phyloP scores from a whole-genome alignment of 2,113 vertebrate genomes.

The Gnathonemus longibarbis region DNA sequence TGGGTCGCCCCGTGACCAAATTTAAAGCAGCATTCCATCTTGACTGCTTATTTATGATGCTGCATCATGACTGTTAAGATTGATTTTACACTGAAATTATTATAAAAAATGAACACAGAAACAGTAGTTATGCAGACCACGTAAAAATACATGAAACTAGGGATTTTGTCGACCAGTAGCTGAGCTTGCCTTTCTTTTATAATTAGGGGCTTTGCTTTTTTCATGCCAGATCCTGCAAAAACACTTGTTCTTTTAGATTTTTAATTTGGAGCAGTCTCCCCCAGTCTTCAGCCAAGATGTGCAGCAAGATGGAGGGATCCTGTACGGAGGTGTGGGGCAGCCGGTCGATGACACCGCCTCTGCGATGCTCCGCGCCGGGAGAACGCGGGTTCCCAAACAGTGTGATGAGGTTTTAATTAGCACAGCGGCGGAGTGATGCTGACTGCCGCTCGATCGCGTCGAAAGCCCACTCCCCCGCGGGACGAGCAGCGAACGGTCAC shows the following conservation, averaged over 20 bases:
- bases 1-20: neutral
- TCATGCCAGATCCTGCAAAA: neutral
- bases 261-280: neutral
- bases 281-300: neutral
- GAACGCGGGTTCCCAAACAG: neutral
- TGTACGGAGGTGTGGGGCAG: neutral
- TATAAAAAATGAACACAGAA: neutral
- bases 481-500: neutral
- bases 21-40: neutral
- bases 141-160: neutral
- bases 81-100: neutral
- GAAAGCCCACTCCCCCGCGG: neutral
- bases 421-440: too few species aligned
- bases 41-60: neutral
- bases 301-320: neutral
- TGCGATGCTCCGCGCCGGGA: neutral
- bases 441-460: neutral
- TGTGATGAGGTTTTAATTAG: constrained; percentile 7
- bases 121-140: neutral
- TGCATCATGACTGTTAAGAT: neutral
- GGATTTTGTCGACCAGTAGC: neutral
- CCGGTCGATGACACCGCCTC: neutral
- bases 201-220: neutral
- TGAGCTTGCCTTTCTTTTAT: neutral
- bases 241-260: neutral